Conservation (phyloP, 2,888 invertebrate species). For the Caenorhabditis sinica region DNA sequence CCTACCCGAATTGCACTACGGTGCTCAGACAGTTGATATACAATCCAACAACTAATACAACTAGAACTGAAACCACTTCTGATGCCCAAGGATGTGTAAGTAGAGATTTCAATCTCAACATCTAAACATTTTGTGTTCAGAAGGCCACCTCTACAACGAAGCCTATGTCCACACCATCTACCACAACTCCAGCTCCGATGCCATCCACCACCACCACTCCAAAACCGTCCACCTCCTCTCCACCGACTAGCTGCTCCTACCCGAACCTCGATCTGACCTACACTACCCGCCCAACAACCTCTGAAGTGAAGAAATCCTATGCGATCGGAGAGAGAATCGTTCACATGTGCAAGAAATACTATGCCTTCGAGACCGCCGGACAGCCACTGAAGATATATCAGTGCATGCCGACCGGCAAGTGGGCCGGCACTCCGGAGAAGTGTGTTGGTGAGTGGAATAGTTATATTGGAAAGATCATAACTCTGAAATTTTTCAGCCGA, state of each 20-base stretch:
- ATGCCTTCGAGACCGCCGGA: slow-evolving; percentile 1
- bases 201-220: no score
- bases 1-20: slow-evolving; percentile 48
- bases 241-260: background rate
- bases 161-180: background rate
- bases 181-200: no score
- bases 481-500: background rate
- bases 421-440: slow-evolving; percentile 10
- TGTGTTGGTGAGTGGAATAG: slow-evolving; percentile 13
- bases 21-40: slow-evolving; percentile 27
- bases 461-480: background rate
- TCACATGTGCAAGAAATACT: slow-evolving; percentile 26
- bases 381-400: slow-evolving; percentile 32
- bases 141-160: slow-evolving; percentile 1
- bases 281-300: slow-evolving; percentile 5
- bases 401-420: background rate
- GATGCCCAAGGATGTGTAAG: slow-evolving; percentile 55
- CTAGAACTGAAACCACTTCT: slow-evolving; percentile 17
- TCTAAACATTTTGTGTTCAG: background rate
- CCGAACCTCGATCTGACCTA: background rate
- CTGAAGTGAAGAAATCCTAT: slow-evolving; percentile 9
- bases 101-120: background rate
- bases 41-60: slow-evolving; percentile 25
- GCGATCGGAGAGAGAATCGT: slow-evolving; percentile 6
- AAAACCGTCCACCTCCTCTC: background rate